phyloP scores from a whole-genome alignment of 2,113 vertebrate genomes.

The Chaetorhynchus papuensis region DNA sequence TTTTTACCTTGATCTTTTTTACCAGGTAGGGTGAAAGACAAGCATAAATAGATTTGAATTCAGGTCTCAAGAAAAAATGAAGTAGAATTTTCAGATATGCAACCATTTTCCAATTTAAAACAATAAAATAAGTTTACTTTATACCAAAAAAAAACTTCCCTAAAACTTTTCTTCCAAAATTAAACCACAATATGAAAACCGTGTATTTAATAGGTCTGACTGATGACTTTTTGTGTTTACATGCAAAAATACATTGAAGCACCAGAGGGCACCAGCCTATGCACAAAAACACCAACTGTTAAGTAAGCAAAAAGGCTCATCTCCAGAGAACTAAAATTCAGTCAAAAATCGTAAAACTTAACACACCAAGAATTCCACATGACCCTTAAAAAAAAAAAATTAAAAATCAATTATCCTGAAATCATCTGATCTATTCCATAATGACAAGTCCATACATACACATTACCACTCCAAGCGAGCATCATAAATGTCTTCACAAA shows the following conservation, averaged over 20 bases:
- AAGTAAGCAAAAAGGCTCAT: neutral
- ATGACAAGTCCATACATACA: neutral
- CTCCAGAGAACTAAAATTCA: neutral
- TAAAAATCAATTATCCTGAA: neutral
- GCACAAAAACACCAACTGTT: neutral
- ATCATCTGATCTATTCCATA: neutral
- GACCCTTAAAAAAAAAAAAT: neutral
- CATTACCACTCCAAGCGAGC: neutral
- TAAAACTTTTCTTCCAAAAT: neutral
- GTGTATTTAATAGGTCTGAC: neutral
- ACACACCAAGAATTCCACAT: neutral
- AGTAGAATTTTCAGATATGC: neutral
- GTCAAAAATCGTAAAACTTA: neutral
- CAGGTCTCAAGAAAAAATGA: neutral
- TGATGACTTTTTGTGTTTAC: neutral
- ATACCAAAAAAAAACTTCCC: neutral
- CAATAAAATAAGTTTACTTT: neutral
- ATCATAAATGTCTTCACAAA: neutral
- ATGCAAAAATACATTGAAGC: neutral
- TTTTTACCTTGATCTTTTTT: neutral
- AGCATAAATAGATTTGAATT: neutral
- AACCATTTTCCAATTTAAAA: neutral
- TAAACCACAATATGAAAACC: neutral
- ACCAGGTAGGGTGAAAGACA: neutral
- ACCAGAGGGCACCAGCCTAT: conserved; percentile 47